phyloP scores from a whole-genome alignment of 1,140 invertebrate species.

The Drosophila jambulina region DNA sequence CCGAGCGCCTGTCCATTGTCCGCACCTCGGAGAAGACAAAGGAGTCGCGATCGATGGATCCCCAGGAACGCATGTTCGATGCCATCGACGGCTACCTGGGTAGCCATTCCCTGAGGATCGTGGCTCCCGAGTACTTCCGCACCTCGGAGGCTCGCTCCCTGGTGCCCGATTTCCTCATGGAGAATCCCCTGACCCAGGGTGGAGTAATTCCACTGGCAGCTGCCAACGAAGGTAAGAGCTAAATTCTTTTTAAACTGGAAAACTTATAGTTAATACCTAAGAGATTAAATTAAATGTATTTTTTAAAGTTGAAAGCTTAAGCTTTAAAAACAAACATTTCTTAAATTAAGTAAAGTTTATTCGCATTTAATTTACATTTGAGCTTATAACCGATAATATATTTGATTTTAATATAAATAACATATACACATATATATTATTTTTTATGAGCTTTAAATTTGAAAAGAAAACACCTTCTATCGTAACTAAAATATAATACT shows the following conservation, averaged over 20 bases:
- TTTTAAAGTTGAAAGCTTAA: too few species aligned
- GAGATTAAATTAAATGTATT: too few species aligned
- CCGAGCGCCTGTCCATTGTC: slow-evolving; percentile 90
- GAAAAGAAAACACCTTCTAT: neutral
- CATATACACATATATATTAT: neutral
- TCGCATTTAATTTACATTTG: neutral
- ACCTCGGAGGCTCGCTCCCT: slow-evolving; percentile 86
- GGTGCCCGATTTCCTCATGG: slow-evolving; percentile 89
- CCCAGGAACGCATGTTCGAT: slow-evolving; percentile 86
- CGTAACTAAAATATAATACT: neutral
- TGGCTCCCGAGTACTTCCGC: slow-evolving; percentile 87
- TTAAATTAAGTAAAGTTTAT: neutral
- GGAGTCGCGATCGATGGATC: slow-evolving; percentile 37
- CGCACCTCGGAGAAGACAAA: slow-evolving; percentile 86
- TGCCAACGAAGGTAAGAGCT: slow-evolving; percentile 86
- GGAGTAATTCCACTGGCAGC: slow-evolving; percentile 89
- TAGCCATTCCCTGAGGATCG: slow-evolving; percentile 88
- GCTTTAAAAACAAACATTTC: too few species aligned
- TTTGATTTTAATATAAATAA: neutral
- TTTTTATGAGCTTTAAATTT: neutral
- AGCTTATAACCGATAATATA: neutral
- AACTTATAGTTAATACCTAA: neutral
- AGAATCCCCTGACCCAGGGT: slow-evolving; percentile 88
- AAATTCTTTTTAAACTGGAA: too few species aligned
- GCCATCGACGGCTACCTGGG: slow-evolving; percentile 88